Percentiles rank a stretch among this genome's conserved stretches.
Conservation (phyloP, 2,888 invertebrate species). For the Scelioninae gen. 1 region DNA sequence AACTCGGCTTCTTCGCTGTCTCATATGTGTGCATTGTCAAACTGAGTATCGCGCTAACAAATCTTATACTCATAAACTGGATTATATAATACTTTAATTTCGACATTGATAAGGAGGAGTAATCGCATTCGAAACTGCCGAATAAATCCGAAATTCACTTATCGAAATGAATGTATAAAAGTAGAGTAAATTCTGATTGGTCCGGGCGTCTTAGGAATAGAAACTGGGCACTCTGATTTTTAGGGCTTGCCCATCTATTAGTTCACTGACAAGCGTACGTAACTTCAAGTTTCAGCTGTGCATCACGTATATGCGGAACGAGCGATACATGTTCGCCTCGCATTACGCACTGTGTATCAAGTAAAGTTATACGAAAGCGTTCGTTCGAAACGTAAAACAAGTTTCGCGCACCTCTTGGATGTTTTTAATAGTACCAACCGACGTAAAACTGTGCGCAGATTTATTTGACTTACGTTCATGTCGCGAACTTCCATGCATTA, state of each 20-base stretch:
- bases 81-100: slow-evolving; percentile 8
- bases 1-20: slow-evolving; percentile 38
- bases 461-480: slow-evolving; percentile 51
- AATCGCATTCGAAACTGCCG: not conserved
- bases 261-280: slow-evolving; percentile 49
- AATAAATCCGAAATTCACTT: slow-evolving; percentile 36
- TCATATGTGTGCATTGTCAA: slow-evolving; percentile 17
- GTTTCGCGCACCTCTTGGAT: slow-evolving; percentile 37
- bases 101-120: slow-evolving; percentile 4
- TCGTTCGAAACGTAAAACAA: slow-evolving; percentile 53
- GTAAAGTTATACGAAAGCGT: slow-evolving; percentile 51
- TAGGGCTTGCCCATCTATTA: slow-evolving; percentile 44
- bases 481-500: slow-evolving; percentile 44
- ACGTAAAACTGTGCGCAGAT: slow-evolving; percentile 51
- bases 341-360: slow-evolving; percentile 40
- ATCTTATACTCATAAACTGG: slow-evolving; percentile 6
- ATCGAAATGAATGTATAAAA: slow-evolving; percentile 36
- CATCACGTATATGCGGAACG: slow-evolving; percentile 45
- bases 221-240: slow-evolving; percentile 44
- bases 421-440: slow-evolving; percentile 46
- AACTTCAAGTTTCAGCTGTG: slow-evolving; percentile 45
- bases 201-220: slow-evolving; percentile 11
- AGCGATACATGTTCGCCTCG: slow-evolving; percentile 40
- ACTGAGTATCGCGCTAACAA: slow-evolving; percentile 1
- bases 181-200: slow-evolving; percentile 18